phyloP scores from a whole-genome alignment of 2,888 invertebrate species.

The Tineola bisselliella region DNA sequence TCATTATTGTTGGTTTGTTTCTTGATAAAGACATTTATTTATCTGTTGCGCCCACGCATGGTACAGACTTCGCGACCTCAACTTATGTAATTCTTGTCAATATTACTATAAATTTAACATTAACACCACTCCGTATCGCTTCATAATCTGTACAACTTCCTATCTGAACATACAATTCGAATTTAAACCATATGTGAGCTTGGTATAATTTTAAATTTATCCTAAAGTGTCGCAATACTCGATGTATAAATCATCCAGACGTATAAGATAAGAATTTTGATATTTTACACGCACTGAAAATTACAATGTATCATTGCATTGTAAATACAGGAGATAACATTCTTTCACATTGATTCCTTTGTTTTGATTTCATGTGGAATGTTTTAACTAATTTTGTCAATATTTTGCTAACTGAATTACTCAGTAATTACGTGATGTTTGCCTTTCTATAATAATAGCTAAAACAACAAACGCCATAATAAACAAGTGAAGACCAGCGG shows the following conservation, averaged over 20 bases:
- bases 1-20: slow-evolving; percentile 22
- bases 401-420: no score
- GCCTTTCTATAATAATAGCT: no score
- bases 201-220: background rate
- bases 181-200: background rate
- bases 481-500: no score
- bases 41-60: slow-evolving; percentile 17
- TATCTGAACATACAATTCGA: background rate
- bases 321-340: slow-evolving; percentile 25
- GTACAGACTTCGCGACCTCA: slow-evolving; percentile 2
- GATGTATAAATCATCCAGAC: slow-evolving; percentile 24
- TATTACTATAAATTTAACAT: slow-evolving; percentile 9
- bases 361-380: background rate
- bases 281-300: slow-evolving; percentile 24
- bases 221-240: background rate
- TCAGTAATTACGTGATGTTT: no score
- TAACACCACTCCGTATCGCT: background rate
- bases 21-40: slow-evolving; percentile 38
- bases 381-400: no score
- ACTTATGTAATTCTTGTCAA: slow-evolving; percentile 9
- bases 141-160: slow-evolving; percentile 1
- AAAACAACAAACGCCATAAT: no score
- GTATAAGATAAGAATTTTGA: slow-evolving; percentile 37
- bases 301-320: slow-evolving; percentile 8
- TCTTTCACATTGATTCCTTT: slow-evolving; percentile 17